Conservation (phyloP, 53 echinoderm and acorn worm species). For the Arbacia lixula region DNA sequence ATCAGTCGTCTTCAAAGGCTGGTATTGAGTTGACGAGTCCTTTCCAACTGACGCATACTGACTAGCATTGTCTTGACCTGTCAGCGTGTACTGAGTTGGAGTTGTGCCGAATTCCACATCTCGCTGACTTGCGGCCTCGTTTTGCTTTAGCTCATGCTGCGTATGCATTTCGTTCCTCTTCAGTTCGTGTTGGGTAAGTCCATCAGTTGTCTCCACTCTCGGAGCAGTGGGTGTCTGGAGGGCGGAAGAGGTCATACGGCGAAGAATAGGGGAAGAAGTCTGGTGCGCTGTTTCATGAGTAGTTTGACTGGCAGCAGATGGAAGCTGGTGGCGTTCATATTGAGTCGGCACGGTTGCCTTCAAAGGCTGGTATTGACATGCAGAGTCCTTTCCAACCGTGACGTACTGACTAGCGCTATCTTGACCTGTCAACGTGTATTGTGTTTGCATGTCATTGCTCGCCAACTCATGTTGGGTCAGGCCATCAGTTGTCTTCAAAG, state of each 20-base stretch:
- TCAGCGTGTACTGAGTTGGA: not conserved
- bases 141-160: not conserved
- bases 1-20: too few species aligned
- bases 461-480: not conserved
- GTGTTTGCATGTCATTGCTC: not conserved
- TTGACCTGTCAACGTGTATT: not conserved
- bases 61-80: not conserved
- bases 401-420: not conserved
- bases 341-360: not conserved
- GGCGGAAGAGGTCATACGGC: not conserved
- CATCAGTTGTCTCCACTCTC: conserved; percentile 12
- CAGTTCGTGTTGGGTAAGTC: not conserved
- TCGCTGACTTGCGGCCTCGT: not conserved
- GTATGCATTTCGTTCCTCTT: not conserved
- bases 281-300: not conserved
- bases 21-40: too few species aligned
- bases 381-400: not conserved
- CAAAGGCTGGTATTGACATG: not conserved
- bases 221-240: conserved; percentile 4
- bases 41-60: not conserved
- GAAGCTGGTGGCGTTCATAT: not conserved
- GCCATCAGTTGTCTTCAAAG: too few species aligned
- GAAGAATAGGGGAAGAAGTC: conserved; percentile 28
- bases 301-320: conserved; percentile 9
- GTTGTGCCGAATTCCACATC: not conserved